phyloP scores from a whole-genome alignment of 2,113 vertebrate genomes.

The Cavia aperea region DNA sequence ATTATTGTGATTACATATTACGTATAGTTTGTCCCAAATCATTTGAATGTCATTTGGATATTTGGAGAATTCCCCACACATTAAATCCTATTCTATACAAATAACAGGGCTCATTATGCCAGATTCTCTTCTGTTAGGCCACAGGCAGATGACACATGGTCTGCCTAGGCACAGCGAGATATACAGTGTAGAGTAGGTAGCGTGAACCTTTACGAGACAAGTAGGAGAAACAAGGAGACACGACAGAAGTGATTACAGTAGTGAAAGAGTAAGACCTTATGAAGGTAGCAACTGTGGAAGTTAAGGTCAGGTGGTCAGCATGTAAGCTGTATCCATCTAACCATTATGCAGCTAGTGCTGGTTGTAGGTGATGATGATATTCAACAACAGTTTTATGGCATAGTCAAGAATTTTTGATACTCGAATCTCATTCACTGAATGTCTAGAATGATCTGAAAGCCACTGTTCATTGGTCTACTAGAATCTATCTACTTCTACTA shows the following conservation, averaged over 20 bases:
- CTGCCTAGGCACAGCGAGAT: not conserved
- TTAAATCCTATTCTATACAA: not conserved
- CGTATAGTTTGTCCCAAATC: not conserved
- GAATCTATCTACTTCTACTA: not conserved
- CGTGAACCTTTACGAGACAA: not conserved
- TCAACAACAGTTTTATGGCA: not conserved
- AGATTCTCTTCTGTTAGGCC: too few relatives aligned
- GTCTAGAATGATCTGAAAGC: not conserved
- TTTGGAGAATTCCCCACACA: not conserved
- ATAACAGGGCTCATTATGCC: not conserved
- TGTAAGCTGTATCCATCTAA: not conserved
- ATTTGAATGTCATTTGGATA: not conserved
- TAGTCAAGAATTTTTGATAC: not conserved
- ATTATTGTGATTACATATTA: too few relatives aligned
- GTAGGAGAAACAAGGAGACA: not conserved
- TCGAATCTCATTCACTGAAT: not conserved
- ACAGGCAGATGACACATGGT: not conserved
- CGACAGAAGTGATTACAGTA: not conserved
- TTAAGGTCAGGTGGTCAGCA: not conserved
- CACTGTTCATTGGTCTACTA: not conserved
- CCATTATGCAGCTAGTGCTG: not conserved
- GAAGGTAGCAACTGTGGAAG: not conserved
- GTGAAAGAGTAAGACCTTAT: not conserved
- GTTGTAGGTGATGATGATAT: not conserved
- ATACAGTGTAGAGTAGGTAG: not conserved